These are phyloP conservation scores for Catotricha subobsoleta DNA, from an alignment of 2,888 invertebrate species.

Conservation along the genomic window DNA sequence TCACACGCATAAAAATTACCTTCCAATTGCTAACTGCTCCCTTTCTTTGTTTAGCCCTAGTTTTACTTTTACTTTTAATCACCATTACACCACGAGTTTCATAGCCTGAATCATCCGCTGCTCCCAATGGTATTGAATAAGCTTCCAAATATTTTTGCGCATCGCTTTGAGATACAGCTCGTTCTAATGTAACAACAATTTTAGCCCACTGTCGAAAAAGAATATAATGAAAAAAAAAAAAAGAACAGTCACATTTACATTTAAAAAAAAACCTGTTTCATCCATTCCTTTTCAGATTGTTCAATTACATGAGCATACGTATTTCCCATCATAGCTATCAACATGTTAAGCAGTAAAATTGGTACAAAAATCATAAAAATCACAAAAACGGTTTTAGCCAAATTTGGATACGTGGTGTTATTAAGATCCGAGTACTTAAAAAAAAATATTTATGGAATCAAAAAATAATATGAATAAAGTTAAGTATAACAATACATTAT, in stretches of 20 bases:
- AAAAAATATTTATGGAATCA: conserved; percentile 8
- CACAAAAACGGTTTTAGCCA: conserved; percentile 91
- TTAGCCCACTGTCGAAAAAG: conserved; percentile 71
- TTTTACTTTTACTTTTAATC: conserved; percentile 93
- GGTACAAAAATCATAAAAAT: conserved; percentile 97
- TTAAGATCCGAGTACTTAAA: conserved; percentile 83
- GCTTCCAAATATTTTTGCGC: conserved; percentile 83
- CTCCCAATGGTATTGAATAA: conserved; percentile 84
- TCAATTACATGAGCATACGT: conserved; percentile 96
- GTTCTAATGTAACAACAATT: conserved; percentile 89
- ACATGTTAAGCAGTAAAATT: conserved; percentile 83
- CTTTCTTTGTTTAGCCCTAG: conserved; percentile 87
- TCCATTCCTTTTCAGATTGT: conserved; percentile 97
- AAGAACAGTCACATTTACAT: conserved; percentile 11
- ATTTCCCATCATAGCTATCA: conserved; percentile 99
- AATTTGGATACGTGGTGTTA: conserved; percentile 73
- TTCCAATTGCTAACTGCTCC: conserved; percentile 96
- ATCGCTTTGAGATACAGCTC: conserved; percentile 79
- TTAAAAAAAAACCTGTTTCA: conserved; percentile 58
- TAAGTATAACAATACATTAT: conserved; percentile 49
- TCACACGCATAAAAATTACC: conserved; percentile 37
- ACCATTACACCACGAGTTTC: conserved; percentile 92
- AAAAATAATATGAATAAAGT: not conserved
- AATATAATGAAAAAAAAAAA: not conserved
- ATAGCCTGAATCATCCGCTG: conserved; percentile 62